Evolutionary conservation across 2,888 invertebrate species (phyloP), one percentile per base, ranked within the genome.

Genomic region (Agonum fuliginosum): DNA sequence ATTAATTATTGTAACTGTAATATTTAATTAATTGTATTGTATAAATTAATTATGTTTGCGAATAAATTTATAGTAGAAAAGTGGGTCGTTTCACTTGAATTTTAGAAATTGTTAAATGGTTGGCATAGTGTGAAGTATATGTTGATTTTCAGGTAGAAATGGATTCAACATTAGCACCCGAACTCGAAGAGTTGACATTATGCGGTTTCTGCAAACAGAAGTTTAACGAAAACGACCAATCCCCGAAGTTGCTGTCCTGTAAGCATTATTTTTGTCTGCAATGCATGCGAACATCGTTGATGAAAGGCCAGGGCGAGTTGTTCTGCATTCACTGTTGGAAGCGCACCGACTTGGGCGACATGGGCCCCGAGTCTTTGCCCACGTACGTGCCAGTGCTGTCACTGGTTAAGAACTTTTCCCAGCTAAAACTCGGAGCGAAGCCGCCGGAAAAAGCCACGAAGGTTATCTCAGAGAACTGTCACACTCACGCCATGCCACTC

Each of bases 221-320:
- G 85, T 93, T 93, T 88, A 93, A 93, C 87, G 92, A 93, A 82
- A 88, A 89, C 79, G 93, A 93, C 85, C 91, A 91, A 84, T 90
- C 91, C 84, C 93, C 93, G 79, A 93, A 94, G 86, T 87, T 93
- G 86, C 89, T 94, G 81, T 90, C 91, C 81, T 94, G 94, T 89
- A 92, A 93, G 84, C 94, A 94, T 86, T 92, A 93, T 87, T 93
- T 93, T 87, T 94, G 94, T 86, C 88, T 93, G 86, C 91, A 92
- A 84, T 94, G 93, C 87, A 91, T 93, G 85, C 91, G 92, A 83
- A 90, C 91, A 81, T 90, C 90, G 83, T 88, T 93, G 82, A 89
- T 91, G 84, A 92, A 92, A 84, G 93, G 91, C 78, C 89, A 89
- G 83, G 81, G 81, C 17, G 93, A 92, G 84, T 87, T 93, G 81